Base-by-base conservation (phyloP, 2,113 vertebrate species). In the Andinoacara biseriatus region DNA sequence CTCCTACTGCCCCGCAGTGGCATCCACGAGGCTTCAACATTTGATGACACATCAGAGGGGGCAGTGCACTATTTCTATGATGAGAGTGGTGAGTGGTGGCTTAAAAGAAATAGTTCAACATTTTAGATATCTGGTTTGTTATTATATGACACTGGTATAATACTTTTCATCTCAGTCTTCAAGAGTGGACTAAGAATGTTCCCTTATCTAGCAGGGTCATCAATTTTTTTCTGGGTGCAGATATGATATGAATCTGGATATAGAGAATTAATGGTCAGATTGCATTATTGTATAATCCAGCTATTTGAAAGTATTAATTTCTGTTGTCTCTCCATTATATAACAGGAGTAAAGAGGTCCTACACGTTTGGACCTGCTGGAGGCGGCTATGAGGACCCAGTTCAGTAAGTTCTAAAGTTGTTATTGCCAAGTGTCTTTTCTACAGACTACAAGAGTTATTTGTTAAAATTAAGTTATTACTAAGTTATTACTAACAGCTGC, bases 31-130 rank as follows among this genome's bases (percentile, higher is more conserved):
- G 97, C 97, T 84, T 97, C 97, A 84, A 97, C 96, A 61, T 97
- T 97, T 0, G 97, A 98, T 0, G 97, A 98, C 93, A 98, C 97
- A 5, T 96, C 97, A 0, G 97, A 97, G 89, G 97, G 97, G 1
- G 97, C 97, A 0, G 95, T 98, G 90, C 97, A 98, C 91, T 98
- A 97, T 87, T 98, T 98, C 91, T 97, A 94, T 1, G 97, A 98
- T 0, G 97, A 98, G 91, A 96, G 96, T 0, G 97, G 97, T 98
- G 89, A 96, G 96, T 77, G 10, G 9, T 56, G 17, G 14, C 3
- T 46, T 22, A 22, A n/a, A 40, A 63, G 57, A 7, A 22, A 59
- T 3, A 33, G 10, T 18, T 17, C 29, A 18, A 20, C 14, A 17
- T 49, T 49, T 49, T 17, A 14, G 13, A 46, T 15, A 49, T 17